Conservation (phyloP, 2,113 vertebrate genomes). For the Herpetotheres cachinnans region DNA sequence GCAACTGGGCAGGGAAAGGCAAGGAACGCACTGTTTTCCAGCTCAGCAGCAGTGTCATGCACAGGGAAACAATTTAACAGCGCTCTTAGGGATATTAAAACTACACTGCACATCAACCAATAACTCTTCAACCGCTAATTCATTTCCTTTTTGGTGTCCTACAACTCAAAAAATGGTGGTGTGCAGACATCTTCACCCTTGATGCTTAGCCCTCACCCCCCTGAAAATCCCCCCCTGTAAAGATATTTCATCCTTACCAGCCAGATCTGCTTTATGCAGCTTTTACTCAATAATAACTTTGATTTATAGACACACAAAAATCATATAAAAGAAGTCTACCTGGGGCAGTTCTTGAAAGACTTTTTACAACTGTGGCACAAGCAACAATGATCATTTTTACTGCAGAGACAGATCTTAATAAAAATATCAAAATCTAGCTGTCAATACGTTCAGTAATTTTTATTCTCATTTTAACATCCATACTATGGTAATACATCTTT, state of each 20-base stretch:
- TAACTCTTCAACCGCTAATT: not conserved
- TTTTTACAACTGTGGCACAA: not conserved
- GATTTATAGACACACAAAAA: conserved; percentile 6
- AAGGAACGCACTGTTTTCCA: not conserved
- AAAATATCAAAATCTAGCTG: conserved; percentile 4
- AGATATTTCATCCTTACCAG: not conserved
- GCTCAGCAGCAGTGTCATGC: not conserved
- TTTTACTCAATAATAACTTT: not conserved
- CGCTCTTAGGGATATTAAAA: not conserved
- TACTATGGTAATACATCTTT: not conserved
- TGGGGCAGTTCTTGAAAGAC: not conserved
- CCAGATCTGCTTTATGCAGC: not conserved
- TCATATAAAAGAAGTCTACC: not conserved
- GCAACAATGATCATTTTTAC: not conserved
- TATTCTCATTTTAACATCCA: not conserved
- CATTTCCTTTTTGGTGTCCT: not conserved
- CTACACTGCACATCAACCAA: not conserved
- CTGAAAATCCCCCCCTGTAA: not conserved
- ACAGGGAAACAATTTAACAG: not conserved
- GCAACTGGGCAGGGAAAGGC: rapidly evolving
- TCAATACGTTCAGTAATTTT: not conserved
- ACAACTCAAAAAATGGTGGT: not conserved
- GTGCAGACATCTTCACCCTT: not conserved
- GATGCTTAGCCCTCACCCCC: not conserved
- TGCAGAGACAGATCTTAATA: conserved; percentile 4